phyloP scores from a whole-genome alignment of 1,140 invertebrate species.

The Temnothorax nylanderi region DNA sequence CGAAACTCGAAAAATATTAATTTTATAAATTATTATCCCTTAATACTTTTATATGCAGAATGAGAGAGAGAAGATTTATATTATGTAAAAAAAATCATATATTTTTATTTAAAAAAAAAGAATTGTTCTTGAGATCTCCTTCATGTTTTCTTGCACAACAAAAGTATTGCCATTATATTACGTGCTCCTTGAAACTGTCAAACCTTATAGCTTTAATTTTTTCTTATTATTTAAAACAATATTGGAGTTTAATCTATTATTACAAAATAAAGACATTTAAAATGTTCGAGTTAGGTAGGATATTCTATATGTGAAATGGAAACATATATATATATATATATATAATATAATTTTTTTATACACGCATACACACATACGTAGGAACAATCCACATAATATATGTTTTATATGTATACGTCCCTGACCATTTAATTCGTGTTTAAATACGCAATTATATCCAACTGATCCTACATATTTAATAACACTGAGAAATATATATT shows the following conservation, averaged over 20 bases:
- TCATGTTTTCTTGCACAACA: neutral
- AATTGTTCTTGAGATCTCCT: neutral
- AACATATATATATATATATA: neutral
- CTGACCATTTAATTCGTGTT: slow-evolving; percentile 83
- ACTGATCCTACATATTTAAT: slow-evolving; percentile 76
- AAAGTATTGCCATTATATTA: neutral
- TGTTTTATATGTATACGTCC: slow-evolving; percentile 80
- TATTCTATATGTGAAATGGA: neutral
- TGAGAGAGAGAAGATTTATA: neutral
- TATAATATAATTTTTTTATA: neutral
- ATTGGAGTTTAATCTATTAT: neutral
- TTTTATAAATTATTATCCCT: neutral
- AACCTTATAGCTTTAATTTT: neutral
- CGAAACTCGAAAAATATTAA: neutral
- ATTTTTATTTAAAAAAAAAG: neutral
- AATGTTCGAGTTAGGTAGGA: neutral
- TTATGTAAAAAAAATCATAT: neutral
- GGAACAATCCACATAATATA: slow-evolving; percentile 81
- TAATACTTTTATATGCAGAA: neutral
- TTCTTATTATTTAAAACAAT: neutral
- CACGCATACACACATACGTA: slow-evolving; percentile 38
- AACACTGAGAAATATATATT: slow-evolving; percentile 72
- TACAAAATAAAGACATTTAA: slow-evolving; percentile 4
- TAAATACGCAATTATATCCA: slow-evolving; percentile 79
- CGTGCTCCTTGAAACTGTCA: neutral